Evolutionary conservation across 2,888 invertebrate genomes (phyloP).

Genomic region (Schizaphis graminum): DNA sequence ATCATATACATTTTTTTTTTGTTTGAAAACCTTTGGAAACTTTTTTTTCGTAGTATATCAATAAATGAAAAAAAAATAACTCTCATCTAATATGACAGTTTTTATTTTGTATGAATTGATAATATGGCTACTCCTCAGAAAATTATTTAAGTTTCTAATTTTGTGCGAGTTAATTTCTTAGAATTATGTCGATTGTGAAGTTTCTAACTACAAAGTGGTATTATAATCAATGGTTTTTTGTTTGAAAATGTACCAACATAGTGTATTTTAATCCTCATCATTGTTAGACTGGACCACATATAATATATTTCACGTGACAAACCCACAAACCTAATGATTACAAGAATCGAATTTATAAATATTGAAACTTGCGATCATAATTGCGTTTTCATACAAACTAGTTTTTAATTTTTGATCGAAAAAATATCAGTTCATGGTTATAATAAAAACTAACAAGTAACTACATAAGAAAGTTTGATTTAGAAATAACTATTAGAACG

Average conservation of each 20-base stretch:
- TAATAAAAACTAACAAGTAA: background rate
- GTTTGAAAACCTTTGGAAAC: background rate
- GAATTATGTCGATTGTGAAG: background rate
- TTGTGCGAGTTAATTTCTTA: background rate
- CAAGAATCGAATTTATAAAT: background rate
- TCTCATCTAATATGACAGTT: background rate
- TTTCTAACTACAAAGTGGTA: background rate
- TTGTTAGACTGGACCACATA: background rate
- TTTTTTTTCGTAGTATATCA: background rate
- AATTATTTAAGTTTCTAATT: background rate
- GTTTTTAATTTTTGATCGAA: background rate
- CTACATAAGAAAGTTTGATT: background rate
- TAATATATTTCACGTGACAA: background rate
- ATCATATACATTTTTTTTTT: background rate
- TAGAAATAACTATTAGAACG: background rate
- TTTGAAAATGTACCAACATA: background rate
- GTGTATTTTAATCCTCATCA: background rate
- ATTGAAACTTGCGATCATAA: background rate
- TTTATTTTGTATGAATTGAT: background rate
- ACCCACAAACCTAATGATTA: background rate
- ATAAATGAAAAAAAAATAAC: background rate
- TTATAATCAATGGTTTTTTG: background rate
- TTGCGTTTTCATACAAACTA: background rate
- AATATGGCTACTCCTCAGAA: background rate
- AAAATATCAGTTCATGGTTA: background rate